Evolutionary conservation across 2,797 vertebrate species (phyloP).

Genomic region (Tamandua tetradactyla): DNA sequence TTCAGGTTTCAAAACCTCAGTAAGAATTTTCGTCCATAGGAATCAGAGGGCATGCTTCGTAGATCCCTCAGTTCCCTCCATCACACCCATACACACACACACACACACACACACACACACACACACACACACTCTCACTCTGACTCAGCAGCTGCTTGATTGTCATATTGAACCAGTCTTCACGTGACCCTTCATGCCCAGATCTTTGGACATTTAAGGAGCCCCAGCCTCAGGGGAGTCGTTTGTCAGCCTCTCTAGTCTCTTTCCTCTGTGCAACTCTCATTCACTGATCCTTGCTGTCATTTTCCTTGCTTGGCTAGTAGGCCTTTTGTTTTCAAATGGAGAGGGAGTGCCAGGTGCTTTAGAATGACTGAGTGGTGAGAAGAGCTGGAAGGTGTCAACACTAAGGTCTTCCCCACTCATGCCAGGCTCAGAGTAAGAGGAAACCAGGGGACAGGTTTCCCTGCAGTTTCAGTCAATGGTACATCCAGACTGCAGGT

Average conservation of each 20-base stretch:
- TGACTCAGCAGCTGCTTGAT: accelerated
- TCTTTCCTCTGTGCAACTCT: not conserved
- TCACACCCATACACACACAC: no score
- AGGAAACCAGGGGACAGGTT: not conserved
- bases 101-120: no score
- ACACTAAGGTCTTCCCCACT: not conserved
- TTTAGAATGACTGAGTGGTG: not conserved
- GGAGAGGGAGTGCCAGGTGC: no score
- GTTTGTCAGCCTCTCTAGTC: not conserved
- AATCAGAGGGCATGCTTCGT: not conserved
- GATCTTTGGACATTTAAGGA: not conserved
- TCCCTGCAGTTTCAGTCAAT: not conserved
- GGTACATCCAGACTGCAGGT: accelerated
- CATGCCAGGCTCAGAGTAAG: not conserved
- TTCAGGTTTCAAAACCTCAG: not conserved
- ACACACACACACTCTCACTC: not conserved
- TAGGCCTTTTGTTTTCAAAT: not conserved
- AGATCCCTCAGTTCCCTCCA: not conserved
- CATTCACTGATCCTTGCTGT: not conserved
- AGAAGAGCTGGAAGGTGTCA: accelerated
- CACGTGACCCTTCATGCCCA: not conserved
- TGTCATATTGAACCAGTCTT: not conserved
- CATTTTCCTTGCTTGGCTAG: not conserved
- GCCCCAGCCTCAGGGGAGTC: not conserved
- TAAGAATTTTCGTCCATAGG: not conserved